Evolutionary conservation across 2,113 vertebrate species (phyloP).

Genomic region (Brachypteracias leptosomus): DNA sequence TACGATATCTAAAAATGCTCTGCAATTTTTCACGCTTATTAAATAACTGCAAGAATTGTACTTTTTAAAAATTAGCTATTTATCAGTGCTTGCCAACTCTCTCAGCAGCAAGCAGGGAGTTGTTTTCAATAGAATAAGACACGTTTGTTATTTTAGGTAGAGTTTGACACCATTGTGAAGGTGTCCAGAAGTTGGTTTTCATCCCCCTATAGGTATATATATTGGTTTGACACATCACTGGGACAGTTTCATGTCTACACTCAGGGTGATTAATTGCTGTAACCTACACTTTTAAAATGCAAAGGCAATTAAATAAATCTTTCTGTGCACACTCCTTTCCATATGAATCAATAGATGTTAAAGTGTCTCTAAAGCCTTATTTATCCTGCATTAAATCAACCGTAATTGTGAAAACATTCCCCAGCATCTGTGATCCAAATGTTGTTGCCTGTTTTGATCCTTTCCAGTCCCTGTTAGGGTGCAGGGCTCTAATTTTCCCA

Average conservation of each 20-base stretch:
- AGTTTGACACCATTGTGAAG: not conserved
- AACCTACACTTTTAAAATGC: not conserved
- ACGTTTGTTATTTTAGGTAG: not conserved
- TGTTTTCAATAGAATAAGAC: not conserved
- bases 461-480: not conserved
- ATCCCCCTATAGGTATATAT: not conserved
- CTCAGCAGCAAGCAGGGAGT: not conserved
- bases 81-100: not conserved
- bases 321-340: not conserved
- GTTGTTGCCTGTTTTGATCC: not conserved
- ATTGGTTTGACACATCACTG: too few relatives aligned
- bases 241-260: not conserved
- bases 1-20: not conserved
- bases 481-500: not conserved
- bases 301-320: constrained; percentile 31
- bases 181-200: not conserved
- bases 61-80: not conserved
- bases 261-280: not conserved
- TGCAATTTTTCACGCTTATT: not conserved
- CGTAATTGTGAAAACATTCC: not conserved
- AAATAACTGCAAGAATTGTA: not conserved
- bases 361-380: constrained; percentile 8
- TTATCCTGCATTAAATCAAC: constrained; percentile 28
- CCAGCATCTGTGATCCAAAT: not conserved
- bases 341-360: not conserved